Base-by-base conservation (phyloP, 2,797 vertebrate genomes). In the Manis javanica region DNA sequence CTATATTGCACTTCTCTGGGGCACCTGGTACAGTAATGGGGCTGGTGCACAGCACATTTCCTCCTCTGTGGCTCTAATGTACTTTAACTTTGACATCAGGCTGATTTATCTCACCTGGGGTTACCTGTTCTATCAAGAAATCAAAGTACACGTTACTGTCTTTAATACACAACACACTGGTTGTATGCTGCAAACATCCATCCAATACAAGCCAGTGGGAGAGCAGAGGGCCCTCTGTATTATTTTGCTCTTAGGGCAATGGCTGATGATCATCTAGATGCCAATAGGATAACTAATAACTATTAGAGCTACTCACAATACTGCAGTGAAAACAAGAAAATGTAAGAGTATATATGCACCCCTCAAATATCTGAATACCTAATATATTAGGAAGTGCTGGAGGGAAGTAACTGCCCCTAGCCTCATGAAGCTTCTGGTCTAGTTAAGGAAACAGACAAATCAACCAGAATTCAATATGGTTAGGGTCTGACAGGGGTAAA, bases 41-140 rank as follows among this genome's bases (percentile, higher is more conserved):
- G 68, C 12, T 12, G 1, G 4, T 55, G 18, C 34, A 63, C 0
- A 0, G 53, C 85, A 95, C 61, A 42, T 0, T 64, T 57, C 66
- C 77, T 89, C 75, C 49, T 95, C 77, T 71, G 46, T 21, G 14
- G 2, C 10, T 79, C n/a, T 71, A 14, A 64, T 1, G 91, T 5
- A 19, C 63, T 77, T 64, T 75, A 95, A 83, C 3, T 64, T 81
- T 71, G 72, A 2, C 61, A n/a, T 24, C 34, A 34, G 49, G 90
- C 74, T 88, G 46, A 91, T 82, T 34, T 66, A 69, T 85, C 90
- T 71, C 89, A 92, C 95, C 93, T 63, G 34, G 74, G 90, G 19
- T 51, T 51, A 96, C 66, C 82, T 59, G 88, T 84, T 78, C 18
- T 71, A 75, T 69, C 85, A 95, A 34, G 49, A 94, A 96, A 87